These are phyloP conservation scores for Larimichthys polyactis DNA, from an alignment of 2,113 vertebrate species.

Conservation along the genomic window DNA sequence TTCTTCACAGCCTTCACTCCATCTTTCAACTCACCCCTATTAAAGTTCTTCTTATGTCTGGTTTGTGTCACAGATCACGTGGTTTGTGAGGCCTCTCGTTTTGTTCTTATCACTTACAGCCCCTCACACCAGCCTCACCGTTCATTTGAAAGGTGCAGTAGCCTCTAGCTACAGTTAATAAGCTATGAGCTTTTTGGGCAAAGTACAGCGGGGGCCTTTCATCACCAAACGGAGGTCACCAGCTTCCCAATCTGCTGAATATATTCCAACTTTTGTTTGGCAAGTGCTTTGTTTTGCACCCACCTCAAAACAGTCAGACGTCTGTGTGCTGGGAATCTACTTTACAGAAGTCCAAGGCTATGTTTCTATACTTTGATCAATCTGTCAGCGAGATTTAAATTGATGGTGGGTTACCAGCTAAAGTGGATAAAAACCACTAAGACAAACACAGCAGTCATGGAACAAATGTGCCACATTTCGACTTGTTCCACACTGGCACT, in stretches of 20 bases:
- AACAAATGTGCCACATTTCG: conserved; percentile 20
- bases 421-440: not conserved
- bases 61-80: conserved; percentile 45
- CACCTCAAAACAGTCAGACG: conserved; percentile 18
- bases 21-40: not conserved
- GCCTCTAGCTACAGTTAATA: conserved; percentile 35
- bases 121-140: conserved; percentile 9
- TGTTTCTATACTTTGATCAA: conserved; percentile 11
- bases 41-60: conserved; percentile 38
- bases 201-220: not conserved
- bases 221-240: conserved; percentile 25
- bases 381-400: conserved; percentile 30
- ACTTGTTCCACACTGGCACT: not conserved
- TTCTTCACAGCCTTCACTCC: conserved; percentile 7
- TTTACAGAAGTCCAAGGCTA: not conserved
- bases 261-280: conserved; percentile 19
- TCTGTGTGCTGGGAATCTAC: conserved; percentile 15
- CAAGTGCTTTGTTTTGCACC: conserved; percentile 17
- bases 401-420: not conserved
- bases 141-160: conserved; percentile 22
- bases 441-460: not conserved
- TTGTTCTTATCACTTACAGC: conserved; percentile 50
- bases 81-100: conserved; percentile 22
- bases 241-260: not conserved
- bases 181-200: conserved; percentile 16